Base-by-base conservation (phyloP, 2,888 invertebrate species). In the Anaspis maculata region DNA sequence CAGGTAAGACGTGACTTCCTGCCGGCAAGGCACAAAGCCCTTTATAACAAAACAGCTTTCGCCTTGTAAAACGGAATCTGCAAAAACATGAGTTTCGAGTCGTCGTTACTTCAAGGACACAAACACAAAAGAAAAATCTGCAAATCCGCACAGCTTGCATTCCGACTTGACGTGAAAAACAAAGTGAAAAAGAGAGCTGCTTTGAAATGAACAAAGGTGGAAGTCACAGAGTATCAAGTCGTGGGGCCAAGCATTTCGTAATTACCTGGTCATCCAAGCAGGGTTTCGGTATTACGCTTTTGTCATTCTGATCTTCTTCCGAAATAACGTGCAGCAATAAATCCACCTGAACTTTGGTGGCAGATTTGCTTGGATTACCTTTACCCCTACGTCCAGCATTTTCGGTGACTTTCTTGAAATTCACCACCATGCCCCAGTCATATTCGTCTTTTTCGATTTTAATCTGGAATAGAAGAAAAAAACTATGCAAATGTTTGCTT, bases 381-480 rank as follows among this genome's bases (percentile, higher is more conserved):
- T 44, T 45, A 31, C 48, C 52, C 26, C 47, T 46, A 22, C 48
- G 44, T 35, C 49, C 52, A 2, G 44, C 39, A 19, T 40, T 44
- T 28, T 62, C 52, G 7, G 49, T 42, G 2, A 58, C 54, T 45
- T 65, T 66, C 53, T 86, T 83, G 58, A 90, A 94, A 66, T 92
- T 94, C 1, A 98, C 78, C 31, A 98, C 81, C 27, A 91, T 86
- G 7, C 95, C 95, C 97, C 98, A 99, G 52, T 94, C 96, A 62
- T 91, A 97, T 55, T 89, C 86, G 45, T 83, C 75, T 19, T 78
- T 79, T 25, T 83, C 84, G 46, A 83, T 83, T 67, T 87, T 84
- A 3, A 89, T 75, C 83, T 87, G 42, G 15, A 54, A 56, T 47
- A 29, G n/a, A n/a, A n/a, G n/a, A n/a, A n/a, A n/a, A n/a, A n/a